phyloP scores from a whole-genome alignment of 2,888 invertebrate genomes.

The Microctonus hyperodae region DNA sequence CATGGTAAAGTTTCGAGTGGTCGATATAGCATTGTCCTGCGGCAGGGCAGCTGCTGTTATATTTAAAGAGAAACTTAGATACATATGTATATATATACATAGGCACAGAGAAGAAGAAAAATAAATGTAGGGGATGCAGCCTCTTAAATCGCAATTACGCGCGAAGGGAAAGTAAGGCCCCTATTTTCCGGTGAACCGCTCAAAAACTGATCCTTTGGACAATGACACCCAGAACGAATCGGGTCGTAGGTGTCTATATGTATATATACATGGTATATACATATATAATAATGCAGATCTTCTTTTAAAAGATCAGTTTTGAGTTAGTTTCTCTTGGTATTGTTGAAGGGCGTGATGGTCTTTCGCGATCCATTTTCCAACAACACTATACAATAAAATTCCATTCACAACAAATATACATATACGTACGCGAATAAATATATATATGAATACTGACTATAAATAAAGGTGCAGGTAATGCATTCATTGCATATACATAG shows the following conservation, averaged over 20 bases:
- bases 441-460: no score
- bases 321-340: constrained; percentile 32
- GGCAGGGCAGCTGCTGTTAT: constrained; percentile 34
- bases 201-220: constrained; percentile 38
- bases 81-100: constrained; percentile 23
- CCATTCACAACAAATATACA: not conserved
- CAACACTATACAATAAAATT: constrained; percentile 5
- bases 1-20: constrained; percentile 34
- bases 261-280: not conserved
- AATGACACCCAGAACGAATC: constrained; percentile 35
- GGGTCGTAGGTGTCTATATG: constrained; percentile 21
- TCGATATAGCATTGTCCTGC: constrained; percentile 35
- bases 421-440: not conserved
- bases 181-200: constrained; percentile 39
- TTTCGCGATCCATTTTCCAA: constrained; percentile 44
- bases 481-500: no score
- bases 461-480: no score
- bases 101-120: constrained; percentile 26
- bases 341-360: constrained; percentile 50
- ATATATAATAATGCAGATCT: not conserved
- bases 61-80: constrained; percentile 12
- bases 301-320: not conserved
- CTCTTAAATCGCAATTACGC: constrained; percentile 45
- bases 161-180: constrained; percentile 28
- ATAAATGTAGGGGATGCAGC: constrained; percentile 25